phyloP scores from a whole-genome alignment of 2,797 vertebrate species.

The Allobates femoralis region DNA sequence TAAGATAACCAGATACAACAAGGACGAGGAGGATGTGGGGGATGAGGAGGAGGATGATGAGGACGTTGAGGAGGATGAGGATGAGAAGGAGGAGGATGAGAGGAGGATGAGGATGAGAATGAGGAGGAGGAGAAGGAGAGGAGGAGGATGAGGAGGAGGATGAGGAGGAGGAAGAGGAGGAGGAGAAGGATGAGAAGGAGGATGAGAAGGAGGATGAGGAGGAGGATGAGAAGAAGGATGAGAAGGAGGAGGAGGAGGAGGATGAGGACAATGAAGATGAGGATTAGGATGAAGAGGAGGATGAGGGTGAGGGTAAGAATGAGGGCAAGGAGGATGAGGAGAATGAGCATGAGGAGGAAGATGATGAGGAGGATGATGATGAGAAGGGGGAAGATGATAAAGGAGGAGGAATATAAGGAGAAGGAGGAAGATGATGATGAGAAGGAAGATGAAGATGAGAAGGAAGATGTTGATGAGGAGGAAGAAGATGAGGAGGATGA shows the following conservation, averaged over 20 bases:
- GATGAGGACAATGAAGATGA: not conserved
- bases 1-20: too few relatives aligned
- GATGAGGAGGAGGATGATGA: not conserved
- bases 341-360: not conserved
- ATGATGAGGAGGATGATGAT: not conserved
- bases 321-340: not conserved
- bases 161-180: not conserved
- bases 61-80: not conserved
- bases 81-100: not conserved
- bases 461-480: too few relatives aligned
- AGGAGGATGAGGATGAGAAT: too few relatives aligned
- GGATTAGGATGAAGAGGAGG: not conserved
- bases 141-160: not conserved
- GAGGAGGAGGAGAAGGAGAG: too few relatives aligned
- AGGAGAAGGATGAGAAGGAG: not conserved
- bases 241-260: not conserved
- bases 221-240: not conserved
- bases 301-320: too few relatives aligned
- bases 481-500: not conserved
- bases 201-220: too few relatives aligned
- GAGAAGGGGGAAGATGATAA: too few relatives aligned
- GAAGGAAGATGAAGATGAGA: not conserved
- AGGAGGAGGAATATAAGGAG: not conserved
- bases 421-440: not conserved
- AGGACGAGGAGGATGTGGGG: not conserved